Base-by-base conservation (phyloP, 2,888 invertebrate genomes). In the Polymixis lichenea region DNA sequence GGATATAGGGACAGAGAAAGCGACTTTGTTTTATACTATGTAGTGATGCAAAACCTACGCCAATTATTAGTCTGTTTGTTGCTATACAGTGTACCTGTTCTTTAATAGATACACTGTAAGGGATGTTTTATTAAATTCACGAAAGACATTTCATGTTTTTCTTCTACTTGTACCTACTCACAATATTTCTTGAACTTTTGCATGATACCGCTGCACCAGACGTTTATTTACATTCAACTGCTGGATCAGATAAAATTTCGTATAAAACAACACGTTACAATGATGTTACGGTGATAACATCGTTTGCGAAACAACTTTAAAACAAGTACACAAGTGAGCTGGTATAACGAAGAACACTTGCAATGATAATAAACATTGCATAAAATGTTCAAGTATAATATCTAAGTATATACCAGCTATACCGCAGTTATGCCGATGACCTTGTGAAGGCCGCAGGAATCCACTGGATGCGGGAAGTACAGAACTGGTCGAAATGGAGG, bases 321-420 rank as follows among this genome's bases (percentile, higher is more conserved):
- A 79, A 73, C 67, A 28, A 72, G 61, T 78, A 76, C n/a, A 3
- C 32, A 66, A 32, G n/a, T 65, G 49, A 61, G 28, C 61, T 62
- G 55, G 62, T 64, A 51, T 77, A 77, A 70, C 51, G 58, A 71
- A 72, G 19, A 60, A 32, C 15, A 76, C 15, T 75, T 32, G 62
- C 46, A 67, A 80, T 73, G 77, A 80, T 74, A 80, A 76, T 71
- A 75, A 69, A 80, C 32, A 43, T 67, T 72, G 28, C 72, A n/a
- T 28, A 17, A 25, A 66, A 51, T 22, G 1, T 28, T 46, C 15
- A 17, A 69, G 15, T 43, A 56, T 13, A 28, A 49, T 49, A 8
- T 13, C 46, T 25, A 17, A 43, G 25, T 46, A 46, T 19, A 25
- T 1, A 25, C 2, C 25, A 58, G 61, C 9, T 1, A 61, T n/a